phyloP scores from a whole-genome alignment of 2,888 invertebrate genomes.

The Lithophane socia region DNA sequence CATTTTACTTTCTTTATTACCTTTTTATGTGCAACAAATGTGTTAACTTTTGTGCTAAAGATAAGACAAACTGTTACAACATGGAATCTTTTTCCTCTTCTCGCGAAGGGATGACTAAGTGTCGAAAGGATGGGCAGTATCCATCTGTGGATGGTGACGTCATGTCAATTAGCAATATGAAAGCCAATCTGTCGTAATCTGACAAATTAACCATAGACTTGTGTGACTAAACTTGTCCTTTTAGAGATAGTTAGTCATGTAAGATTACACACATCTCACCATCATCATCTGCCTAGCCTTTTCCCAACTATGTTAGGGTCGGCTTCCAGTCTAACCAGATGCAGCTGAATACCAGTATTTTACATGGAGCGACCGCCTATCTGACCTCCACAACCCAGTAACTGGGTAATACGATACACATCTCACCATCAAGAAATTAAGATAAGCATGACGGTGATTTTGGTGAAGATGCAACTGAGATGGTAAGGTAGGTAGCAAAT shows the following conservation, averaged over 20 bases:
- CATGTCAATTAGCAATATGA: slow-evolving; percentile 18
- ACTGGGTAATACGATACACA: too few relatives aligned
- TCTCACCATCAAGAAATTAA: neutral
- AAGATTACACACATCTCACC: neutral
- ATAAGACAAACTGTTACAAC: slow-evolving; percentile 57
- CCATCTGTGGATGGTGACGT: slow-evolving; percentile 29
- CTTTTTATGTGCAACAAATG: slow-evolving; percentile 67
- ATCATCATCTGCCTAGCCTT: too few relatives aligned
- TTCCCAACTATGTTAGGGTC: too few relatives aligned
- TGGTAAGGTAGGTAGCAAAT: too few relatives aligned
- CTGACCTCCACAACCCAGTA: too few relatives aligned
- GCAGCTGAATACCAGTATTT: too few relatives aligned
- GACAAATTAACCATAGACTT: neutral
- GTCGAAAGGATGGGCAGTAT: slow-evolving; percentile 9
- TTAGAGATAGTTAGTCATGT: neutral
- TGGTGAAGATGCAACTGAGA: too few relatives aligned
- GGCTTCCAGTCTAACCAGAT: too few relatives aligned
- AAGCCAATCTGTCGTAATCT: neutral
- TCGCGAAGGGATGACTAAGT: slow-evolving; percentile 42
- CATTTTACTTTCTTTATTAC: slow-evolving; percentile 77
- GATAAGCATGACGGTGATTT: too few relatives aligned
- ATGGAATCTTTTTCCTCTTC: slow-evolving; percentile 43
- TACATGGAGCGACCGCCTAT: too few relatives aligned
- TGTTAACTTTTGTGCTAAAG: slow-evolving; percentile 38
- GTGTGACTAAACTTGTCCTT: slow-evolving; percentile 1